Evolutionary conservation across 2,888 invertebrate genomes (phyloP), one percentile per base, ranked within the genome.

Genomic region (Lepetodrilus schrolli): DNA sequence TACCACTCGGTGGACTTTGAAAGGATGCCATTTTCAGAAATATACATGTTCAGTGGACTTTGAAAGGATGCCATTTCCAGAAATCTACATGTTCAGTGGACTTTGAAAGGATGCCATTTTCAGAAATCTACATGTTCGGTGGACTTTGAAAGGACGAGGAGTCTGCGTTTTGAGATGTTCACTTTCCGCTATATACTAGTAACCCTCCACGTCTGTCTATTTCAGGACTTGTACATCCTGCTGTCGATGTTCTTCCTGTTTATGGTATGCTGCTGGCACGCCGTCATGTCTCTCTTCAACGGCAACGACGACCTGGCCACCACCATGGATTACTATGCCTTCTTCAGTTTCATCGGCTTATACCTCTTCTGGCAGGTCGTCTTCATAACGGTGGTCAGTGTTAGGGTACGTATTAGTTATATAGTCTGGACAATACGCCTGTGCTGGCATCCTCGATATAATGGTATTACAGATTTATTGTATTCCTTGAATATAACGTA

Each of bases 191-290:
- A n/a, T 8, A 50, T 20, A 20, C 1, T 2, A 1, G 17, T 10
- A 1, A 20, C 10, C 17, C 3, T 51, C 23, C 30, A 7, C 10
- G 23, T 37, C 23, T 17, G 51, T 43, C 5, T 65, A 50, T 75
- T 80, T n/a, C 82, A 89, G 89, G 89, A 89, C 72, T 83, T 85
- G 47, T 88, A 89, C 75, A 88, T 89, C 23, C 79, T 89, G 36
- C 80, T 87, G 50, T 87, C 86, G 17, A 84, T 89, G 81, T 80
- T 85, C 5, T 84, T 88, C 65, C 83, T 88, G 69, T 88, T 86
- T 73, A 75, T 88, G 34, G 86, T 89, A 3, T 86, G 88, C 74
- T 77, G 85, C 1, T 89, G 89, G 89, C 89, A 89, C 75, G 88
- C 86, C 8, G 75, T 88, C 2, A 79, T 88, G 17, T 85, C 85